A percentile compares a stretch with the other conserved stretches of the same genome.
phyloP scores from a whole-genome alignment of 2,888 invertebrate species.

The Athalia cordata region DNA sequence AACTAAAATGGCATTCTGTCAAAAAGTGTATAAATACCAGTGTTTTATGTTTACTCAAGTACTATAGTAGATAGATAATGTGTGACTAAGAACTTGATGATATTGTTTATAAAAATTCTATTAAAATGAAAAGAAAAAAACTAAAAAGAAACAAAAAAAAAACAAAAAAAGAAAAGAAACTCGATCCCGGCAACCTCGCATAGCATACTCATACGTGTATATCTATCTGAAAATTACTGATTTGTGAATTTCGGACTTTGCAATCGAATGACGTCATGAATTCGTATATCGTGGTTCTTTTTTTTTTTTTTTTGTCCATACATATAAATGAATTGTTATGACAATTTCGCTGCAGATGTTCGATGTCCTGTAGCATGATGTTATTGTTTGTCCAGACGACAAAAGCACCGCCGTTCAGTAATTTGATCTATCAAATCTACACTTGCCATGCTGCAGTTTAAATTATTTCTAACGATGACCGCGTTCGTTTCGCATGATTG shows the following conservation, averaged over 20 bases:
- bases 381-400: constrained; percentile 6
- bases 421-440: constrained; percentile 21
- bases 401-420: not conserved
- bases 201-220: no score
- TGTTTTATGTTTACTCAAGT: constrained; percentile 36
- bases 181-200: no score
- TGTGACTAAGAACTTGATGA: constrained; percentile 19
- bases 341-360: not conserved
- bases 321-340: not conserved
- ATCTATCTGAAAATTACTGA: no score
- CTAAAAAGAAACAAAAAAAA: no score
- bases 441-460: not conserved
- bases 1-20: constrained; percentile 29
- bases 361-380: not conserved
- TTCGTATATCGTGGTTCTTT: no score
- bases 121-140: not conserved
- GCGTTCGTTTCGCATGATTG: constrained; percentile 1
- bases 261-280: no score
- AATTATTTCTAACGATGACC: constrained; percentile 32
- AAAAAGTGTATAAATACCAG: constrained; percentile 36
- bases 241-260: no score
- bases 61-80: not conserved
- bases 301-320: not conserved
- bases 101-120: not conserved
- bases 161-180: no score